Evolutionary conservation across 1,140 invertebrate genomes (phyloP), one percentile per base, ranked within the genome.

Genomic region (Adelges cooleyi): DNA sequence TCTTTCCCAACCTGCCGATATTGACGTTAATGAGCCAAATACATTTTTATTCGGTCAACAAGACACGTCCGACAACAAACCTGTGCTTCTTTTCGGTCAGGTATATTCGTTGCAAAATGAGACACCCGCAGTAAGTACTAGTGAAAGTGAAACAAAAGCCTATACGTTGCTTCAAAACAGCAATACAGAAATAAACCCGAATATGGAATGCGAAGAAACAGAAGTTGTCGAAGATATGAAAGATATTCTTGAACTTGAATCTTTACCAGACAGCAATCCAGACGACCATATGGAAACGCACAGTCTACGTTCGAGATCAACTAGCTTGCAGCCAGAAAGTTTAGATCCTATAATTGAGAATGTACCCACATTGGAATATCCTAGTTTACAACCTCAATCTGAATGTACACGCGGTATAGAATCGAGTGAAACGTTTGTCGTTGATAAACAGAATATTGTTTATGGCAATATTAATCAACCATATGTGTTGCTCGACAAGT

Each of bases 241-340:
- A 48, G 56, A 62, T 48, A 62, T 62, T 33, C 33, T 62, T 10
- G 56, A 62, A 27, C 18, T 62, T 15, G 25, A 48, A 48, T 48
- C 56, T 2, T 33, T 62, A 29, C 56, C 56, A 8, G 56, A 62
- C 10, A 62, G 56, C 22, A 46, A 62, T 33, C 42, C 42, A 9
- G 42, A 62, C 1, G 56, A 62, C 0, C 29, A 27, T 48, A 8
- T 46, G 10, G 42, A 27, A 6, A 13, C 10, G 20, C 40, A 59
- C 2, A 29, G 20, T 33, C 5, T 11, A 4, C 10, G 13, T 8
- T 13, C 38, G 10, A 27, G n/a, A 17, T 46, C 17, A 6, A 44
- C 25, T 27, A 59, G 25, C 18, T 13, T 62, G 22, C 10, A 46
- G 46, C 4, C 10, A 33, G 18, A 62, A 15, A 33, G 11, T 33